Percentiles rank a stretch among this genome's conserved stretches.
Conservation (phyloP, 2,797 vertebrate genomes). For the Tapirus indicus region DNA sequence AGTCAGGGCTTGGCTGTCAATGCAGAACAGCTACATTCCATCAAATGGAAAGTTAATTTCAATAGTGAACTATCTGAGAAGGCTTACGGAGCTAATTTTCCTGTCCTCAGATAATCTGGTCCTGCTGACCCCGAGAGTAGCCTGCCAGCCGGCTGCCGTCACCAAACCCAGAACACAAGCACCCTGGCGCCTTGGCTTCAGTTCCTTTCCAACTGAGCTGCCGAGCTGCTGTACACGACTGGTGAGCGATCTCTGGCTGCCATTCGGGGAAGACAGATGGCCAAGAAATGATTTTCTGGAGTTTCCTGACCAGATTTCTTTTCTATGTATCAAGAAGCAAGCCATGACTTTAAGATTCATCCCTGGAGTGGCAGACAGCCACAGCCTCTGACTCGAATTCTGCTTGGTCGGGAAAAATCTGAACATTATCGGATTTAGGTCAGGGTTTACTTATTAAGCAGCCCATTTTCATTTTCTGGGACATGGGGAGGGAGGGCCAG, state of each 20-base stretch:
- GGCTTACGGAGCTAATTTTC: background rate
- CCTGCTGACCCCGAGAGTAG: background rate
- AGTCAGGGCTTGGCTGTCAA: background rate
- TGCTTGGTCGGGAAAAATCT: background rate
- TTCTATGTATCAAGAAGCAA: constrained; percentile 50
- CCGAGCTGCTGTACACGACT: background rate
- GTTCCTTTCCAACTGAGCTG: constrained; percentile 22
- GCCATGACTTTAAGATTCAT: constrained; percentile 5
- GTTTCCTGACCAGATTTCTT: constrained; percentile 75
- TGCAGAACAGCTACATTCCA: background rate
- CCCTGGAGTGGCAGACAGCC: background rate
- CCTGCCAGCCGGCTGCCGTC: constrained; percentile 52
- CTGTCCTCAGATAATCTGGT: constrained; percentile 45
- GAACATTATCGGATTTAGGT: background rate
- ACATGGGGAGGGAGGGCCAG: background rate
- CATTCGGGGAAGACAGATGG: constrained; percentile 79
- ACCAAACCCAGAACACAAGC: background rate
- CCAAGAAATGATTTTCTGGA: constrained; percentile 66
- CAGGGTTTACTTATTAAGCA: background rate
- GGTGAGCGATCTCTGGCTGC: constrained; percentile 74
- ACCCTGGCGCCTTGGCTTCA: background rate
- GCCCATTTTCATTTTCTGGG: background rate
- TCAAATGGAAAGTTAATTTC: constrained; percentile 40
- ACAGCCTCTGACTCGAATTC: background rate
- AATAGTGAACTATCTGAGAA: background rate